Base-by-base conservation (phyloP, 2,797 vertebrate species). In the Rhynchonycteris naso region DNA sequence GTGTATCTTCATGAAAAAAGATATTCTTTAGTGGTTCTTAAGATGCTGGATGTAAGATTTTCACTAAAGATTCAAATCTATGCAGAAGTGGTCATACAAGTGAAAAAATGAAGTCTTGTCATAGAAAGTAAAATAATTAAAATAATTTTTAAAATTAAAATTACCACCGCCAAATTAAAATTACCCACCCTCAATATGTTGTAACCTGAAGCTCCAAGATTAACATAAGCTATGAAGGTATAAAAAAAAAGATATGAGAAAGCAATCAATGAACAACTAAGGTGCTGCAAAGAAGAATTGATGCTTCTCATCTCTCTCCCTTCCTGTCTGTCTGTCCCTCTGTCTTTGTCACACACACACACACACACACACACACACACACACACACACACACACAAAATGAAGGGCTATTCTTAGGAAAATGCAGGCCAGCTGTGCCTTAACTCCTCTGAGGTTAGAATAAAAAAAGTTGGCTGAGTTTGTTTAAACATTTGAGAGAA, bases 401-500 rank as follows among this genome's bases (percentile, higher is more conserved):
- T 56, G 69, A 92, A 93, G 75, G 63, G 52, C 65, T 90, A 87
- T 65, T 96, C 92, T 94, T 83, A 95, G 78, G 80, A 72, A 93
- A 94, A 96, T 95, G 79, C 56, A 93, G 79, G 71, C 90, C 96
- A 95, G 78, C 76, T 95, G 87, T 84, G 85, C 47, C 85, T 84
- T 28, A 92, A 90, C 63, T 86, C 82, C 66, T 88, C 58, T 95
- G 93, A 97, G 58, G 76, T 93, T 86, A 91, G 72, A 91, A 75
- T 50, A 75, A 83, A 91, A 92, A 93, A 76, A 50, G 47, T 76
- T 94, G 83, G n/a, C 85, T 85, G 80, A 81, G 5, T 88, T 96
- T 96, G 81, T 96, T 97, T 95, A 88, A 88, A 91, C 72, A 54
- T 92, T 92, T 88, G 95, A 88, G 38, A 90, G 68, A 90, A 90